Conservation (phyloP, 1,140 invertebrate species). For the Dolichoris vasculosae region DNA sequence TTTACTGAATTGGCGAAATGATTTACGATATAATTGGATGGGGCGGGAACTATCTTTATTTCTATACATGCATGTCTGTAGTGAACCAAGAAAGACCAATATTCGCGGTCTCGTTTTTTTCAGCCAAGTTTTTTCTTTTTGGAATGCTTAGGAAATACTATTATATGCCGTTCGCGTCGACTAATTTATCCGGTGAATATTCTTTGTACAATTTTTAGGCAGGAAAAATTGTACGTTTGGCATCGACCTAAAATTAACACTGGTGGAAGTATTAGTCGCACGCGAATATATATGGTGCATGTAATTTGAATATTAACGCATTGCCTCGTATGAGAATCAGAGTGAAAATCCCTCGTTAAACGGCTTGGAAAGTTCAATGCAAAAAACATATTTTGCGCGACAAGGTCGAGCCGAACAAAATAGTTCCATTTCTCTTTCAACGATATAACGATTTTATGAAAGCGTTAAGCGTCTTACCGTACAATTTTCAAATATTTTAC, state of each 20-base stretch:
- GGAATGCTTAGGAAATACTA: neutral
- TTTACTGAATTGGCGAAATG: constrained; percentile 54
- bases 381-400: neutral
- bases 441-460: neutral
- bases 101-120: neutral
- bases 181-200: neutral
- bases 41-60: constrained; percentile 48
- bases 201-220: neutral
- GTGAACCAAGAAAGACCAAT: neutral
- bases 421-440: neutral
- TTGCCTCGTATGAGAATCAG: too few species aligned
- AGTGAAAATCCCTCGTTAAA: too few species aligned
- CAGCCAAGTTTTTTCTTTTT: neutral
- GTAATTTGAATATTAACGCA: too few species aligned
- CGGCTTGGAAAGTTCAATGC: neutral
- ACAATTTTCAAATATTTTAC: constrained; percentile 11
- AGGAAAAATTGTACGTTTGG: neutral
- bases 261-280: neutral
- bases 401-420: neutral
- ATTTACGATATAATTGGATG: constrained; percentile 63
- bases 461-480: neutral
- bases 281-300: too few species aligned
- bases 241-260: neutral
- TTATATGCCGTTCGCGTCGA: neutral
- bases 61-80: neutral